These are phyloP conservation scores for Acanthosepion esculentum DNA, from an alignment of 2,888 invertebrate species.

Conservation along the genomic window DNA sequence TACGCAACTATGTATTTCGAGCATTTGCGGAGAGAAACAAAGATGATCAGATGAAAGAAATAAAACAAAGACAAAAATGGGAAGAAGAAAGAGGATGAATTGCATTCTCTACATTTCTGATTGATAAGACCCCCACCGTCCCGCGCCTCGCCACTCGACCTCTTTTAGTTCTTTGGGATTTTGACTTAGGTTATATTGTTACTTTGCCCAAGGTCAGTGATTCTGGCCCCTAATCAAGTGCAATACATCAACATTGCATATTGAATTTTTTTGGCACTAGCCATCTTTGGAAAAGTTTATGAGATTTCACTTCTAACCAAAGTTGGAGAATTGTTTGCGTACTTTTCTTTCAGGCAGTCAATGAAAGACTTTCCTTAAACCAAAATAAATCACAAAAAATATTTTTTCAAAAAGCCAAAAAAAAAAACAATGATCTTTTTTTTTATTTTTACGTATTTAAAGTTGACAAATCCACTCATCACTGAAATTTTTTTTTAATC, in stretches of 20 bases:
- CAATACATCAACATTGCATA: neutral
- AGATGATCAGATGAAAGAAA: neutral
- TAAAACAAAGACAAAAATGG: neutral
- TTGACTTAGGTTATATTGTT: neutral
- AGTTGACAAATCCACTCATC: too few relatives aligned
- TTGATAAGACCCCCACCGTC: neutral
- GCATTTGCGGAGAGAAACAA: neutral
- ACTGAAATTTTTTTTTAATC: too few relatives aligned
- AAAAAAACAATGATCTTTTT: too few relatives aligned
- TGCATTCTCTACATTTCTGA: neutral
- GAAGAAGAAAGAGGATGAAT: neutral
- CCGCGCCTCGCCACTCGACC: too few relatives aligned
- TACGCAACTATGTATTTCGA: neutral
- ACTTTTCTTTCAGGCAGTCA: too few relatives aligned
- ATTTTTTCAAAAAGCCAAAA: too few relatives aligned
- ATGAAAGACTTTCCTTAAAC: too few relatives aligned
- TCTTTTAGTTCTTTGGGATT: neutral
- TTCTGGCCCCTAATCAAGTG: neutral
- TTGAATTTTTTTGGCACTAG: conserved; percentile 6
- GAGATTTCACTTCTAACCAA: neutral
- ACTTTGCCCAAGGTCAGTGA: neutral
- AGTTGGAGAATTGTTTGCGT: too few relatives aligned
- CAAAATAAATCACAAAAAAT: too few relatives aligned
- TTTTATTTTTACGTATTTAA: too few relatives aligned
- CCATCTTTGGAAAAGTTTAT: neutral